Conservation (phyloP, 2,797 vertebrate species). For the Loris lydekkerianus region DNA sequence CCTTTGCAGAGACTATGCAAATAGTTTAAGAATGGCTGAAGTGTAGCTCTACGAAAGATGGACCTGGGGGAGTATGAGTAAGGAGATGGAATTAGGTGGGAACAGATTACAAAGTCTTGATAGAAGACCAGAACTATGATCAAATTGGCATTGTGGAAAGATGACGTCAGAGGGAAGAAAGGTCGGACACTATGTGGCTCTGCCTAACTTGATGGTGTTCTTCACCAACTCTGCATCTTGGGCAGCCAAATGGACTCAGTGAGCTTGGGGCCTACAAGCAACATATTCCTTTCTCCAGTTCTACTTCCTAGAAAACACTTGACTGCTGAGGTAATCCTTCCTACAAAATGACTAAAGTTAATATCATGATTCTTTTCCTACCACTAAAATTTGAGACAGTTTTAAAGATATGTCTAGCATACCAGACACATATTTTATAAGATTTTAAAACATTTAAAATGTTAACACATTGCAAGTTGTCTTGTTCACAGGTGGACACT, state of each 20-base stretch:
- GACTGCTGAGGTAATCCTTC: neutral
- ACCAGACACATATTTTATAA: neutral
- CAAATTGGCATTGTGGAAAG: neutral
- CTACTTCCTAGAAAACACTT: neutral
- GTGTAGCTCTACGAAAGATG: neutral
- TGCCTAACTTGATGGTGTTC: neutral
- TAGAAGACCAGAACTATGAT: neutral
- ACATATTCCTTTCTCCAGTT: neutral
- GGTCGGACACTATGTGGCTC: too few relatives aligned
- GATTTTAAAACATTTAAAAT: neutral
- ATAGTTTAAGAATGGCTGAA: neutral
- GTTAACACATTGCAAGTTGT: neutral
- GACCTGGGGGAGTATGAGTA: neutral
- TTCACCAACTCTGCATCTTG: neutral
- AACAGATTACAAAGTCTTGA: neutral
- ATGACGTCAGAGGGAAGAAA: neutral
- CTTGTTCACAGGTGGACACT: neutral
- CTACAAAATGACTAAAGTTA: conserved; percentile 42
- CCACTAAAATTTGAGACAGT: neutral
- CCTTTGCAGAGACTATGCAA: neutral
- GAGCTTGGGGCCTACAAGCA: neutral
- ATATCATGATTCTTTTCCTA: neutral
- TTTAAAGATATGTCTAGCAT: neutral
- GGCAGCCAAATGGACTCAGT: neutral
- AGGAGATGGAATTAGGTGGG: neutral